Conservation (phyloP, 1,140 invertebrate species). For the Cotesia glomerata region DNA sequence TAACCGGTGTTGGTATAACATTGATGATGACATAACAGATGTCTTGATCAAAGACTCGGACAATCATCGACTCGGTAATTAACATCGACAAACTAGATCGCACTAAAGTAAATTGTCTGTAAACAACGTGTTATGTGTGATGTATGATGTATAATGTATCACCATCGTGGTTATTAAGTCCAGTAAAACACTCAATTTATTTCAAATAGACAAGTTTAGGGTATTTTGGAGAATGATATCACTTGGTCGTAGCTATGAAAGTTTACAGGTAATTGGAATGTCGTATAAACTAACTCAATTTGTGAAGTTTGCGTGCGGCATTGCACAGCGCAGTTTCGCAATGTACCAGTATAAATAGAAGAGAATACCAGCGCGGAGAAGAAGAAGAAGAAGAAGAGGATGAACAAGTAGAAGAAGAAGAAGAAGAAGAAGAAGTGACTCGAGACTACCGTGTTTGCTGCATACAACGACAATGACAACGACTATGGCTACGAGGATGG, state of each 20-base stretch:
- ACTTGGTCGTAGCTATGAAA: slow-evolving; percentile 29
- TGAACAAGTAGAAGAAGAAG: background rate
- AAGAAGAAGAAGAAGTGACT: background rate
- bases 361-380: background rate
- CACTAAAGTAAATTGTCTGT: too few species aligned
- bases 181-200: too few species aligned
- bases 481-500: slow-evolving; percentile 1
- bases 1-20: background rate
- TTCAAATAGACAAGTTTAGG: background rate
- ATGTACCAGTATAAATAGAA: background rate
- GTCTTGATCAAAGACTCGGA: background rate
- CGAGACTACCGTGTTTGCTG: background rate
- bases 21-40: slow-evolving; percentile 29
- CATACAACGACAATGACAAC: background rate
- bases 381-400: background rate
- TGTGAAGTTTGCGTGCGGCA: slow-evolving; percentile 34
- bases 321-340: too few species aligned
- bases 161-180: too few species aligned
- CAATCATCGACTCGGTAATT: background rate
- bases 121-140: too few species aligned
- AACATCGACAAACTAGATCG: too few species aligned
- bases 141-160: too few species aligned
- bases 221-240: background rate
- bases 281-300: slow-evolving; percentile 45
- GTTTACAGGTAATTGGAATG: slow-evolving; percentile 43